Evolutionary conservation across 2,113 vertebrate genomes (phyloP), one percentile per base, ranked within the genome.

Genomic region (Pyxicephalus adspersus): DNA sequence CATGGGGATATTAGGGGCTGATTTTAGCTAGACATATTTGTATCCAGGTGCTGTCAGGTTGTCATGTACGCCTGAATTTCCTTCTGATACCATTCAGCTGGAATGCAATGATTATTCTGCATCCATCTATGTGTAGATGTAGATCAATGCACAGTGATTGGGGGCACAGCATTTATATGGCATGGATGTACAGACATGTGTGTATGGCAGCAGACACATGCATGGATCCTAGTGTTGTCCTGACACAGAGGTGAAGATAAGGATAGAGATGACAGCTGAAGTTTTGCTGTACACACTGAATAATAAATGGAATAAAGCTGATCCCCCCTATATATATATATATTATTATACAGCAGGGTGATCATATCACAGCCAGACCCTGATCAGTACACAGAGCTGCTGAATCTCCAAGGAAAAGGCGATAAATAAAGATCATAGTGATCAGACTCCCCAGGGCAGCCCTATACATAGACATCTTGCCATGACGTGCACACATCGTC

Each of bases 401-500:
- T 8, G 58, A 22, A 18, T 61, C 57, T 57, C 77, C 23, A n/a
- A 58, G 55, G 23, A 64, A 52, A 23, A 57, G 23, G 38, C 38
- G 26, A 66, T 67, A 38, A 78, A 58, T 64, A 77, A 34, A 77
- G 63, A 4, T 52, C 45, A n/a, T 51, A 29, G 63, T 67, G 31
- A 45, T 25, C 4, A 18, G 28, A 55, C 28, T 63, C 50, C 79
- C 64, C 67, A 11, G 8, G 71, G 71, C 19, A 34, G 20, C 60
- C 71, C 70, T 81, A 74, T 65, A 64, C 70, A 65, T 65, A 74
- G 70, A 20, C n/a, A 29, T 80, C 70, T 81, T 73, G 58, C 70
- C 80, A 75, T 82, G 80, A 75, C 80, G 70, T 66, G 63, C 57
- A 20, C 1, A 55, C 64, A 16, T 29, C 67, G 63, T 78, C 66